Percentiles rank a stretch among this genome's conserved stretches.
Conservation (phyloP, 2,113 vertebrate genomes). For the Ptilonorhynchus violaceus region DNA sequence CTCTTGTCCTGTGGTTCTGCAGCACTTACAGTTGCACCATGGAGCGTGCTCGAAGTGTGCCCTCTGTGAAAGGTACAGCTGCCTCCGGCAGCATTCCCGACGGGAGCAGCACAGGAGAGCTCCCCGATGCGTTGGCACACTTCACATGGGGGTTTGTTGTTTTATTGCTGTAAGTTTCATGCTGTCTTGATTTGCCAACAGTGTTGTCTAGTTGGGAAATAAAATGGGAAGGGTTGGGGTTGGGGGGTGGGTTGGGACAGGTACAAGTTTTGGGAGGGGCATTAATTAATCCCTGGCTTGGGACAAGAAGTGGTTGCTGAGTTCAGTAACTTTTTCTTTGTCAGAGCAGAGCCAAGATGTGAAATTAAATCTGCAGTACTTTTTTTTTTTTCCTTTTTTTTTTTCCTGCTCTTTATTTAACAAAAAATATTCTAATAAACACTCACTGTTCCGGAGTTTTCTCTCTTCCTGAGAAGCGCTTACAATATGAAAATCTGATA, state of each 20-base stretch:
- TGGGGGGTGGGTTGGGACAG: background rate
- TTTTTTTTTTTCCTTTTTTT: background rate
- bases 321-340: conserved; percentile 61
- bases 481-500: background rate
- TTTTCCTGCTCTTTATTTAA: conserved; percentile 59
- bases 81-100: background rate
- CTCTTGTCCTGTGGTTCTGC: conserved; percentile 14
- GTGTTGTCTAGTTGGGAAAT: conserved; percentile 67
- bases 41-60: background rate
- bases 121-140: background rate
- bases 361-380: conserved; percentile 71
- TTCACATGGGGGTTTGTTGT: background rate
- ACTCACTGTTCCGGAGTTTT: conserved; percentile 60
- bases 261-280: conserved; percentile 52
- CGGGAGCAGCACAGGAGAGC: background rate
- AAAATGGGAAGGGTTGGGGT: conserved; percentile 32
- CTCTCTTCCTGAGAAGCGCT: conserved; percentile 47
- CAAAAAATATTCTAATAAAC: conserved; percentile 65
- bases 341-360: conserved; percentile 75
- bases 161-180: conserved; percentile 60
- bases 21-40: background rate
- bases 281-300: conserved; percentile 70
- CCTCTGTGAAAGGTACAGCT: background rate
- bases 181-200: conserved; percentile 68
- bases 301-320: conserved; percentile 56